Conservation (phyloP, 2,888 invertebrate genomes). For the Lasioglossum lativentre region DNA sequence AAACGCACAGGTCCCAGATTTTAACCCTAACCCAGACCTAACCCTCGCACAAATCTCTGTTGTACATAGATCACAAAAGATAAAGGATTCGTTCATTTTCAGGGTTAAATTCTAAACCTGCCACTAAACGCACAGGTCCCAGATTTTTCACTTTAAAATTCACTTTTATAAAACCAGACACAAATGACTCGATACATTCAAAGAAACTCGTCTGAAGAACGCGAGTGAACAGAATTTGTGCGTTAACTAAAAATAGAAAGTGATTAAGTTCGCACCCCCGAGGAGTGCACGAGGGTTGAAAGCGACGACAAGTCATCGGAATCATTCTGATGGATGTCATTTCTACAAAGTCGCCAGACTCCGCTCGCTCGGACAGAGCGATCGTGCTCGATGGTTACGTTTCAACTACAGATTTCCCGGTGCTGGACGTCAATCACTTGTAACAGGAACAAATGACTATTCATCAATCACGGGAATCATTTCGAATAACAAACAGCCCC, state of each 20-base stretch:
- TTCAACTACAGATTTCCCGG: slow-evolving; percentile 13
- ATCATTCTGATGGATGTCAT: background rate
- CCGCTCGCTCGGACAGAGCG: background rate
- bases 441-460: slow-evolving; percentile 40
- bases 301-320: background rate
- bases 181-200: background rate
- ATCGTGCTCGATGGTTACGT: slow-evolving; percentile 18
- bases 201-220: background rate
- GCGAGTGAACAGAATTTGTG: background rate
- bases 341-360: background rate
- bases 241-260: background rate
- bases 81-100: background rate
- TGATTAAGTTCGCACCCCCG: background rate
- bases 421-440: slow-evolving; percentile 32
- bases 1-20: too few relatives aligned
- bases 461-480: slow-evolving; percentile 33
- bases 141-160: too few relatives aligned
- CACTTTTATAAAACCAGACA: background rate
- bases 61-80: background rate
- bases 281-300: background rate
- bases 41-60: background rate
- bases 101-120: too few relatives aligned
- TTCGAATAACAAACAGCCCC: slow-evolving; percentile 14
- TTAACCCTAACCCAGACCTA: too few relatives aligned
- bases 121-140: too few relatives aligned